Evolutionary conservation across 2,888 invertebrate species (phyloP).

Genomic region (Boloria selene): DNA sequence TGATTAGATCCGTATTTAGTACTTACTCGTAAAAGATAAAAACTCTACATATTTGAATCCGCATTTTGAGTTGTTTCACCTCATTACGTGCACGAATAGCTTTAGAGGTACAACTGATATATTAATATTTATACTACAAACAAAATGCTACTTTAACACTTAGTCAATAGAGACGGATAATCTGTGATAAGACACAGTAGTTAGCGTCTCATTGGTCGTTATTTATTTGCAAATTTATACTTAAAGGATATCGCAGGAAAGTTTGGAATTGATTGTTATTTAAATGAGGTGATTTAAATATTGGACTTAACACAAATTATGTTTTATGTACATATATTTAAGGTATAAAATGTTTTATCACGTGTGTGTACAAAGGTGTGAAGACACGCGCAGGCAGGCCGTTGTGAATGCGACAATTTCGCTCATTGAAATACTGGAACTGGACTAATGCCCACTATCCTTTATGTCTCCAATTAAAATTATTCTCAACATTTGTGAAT

Average conservation of each 20-base stretch:
- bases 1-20: slow-evolving; percentile 44
- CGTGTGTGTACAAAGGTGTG: slow-evolving; percentile 57
- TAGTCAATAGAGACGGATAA: slow-evolving; percentile 27
- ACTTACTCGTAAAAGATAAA: slow-evolving; percentile 50
- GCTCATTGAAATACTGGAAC: slow-evolving; percentile 67
- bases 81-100: slow-evolving; percentile 74
- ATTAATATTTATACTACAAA: slow-evolving; percentile 36
- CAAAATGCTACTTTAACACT: slow-evolving; percentile 31
- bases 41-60: slow-evolving; percentile 53
- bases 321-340: slow-evolving; percentile 38
- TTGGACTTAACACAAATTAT: slow-evolving; percentile 38
- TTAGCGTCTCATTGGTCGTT: slow-evolving; percentile 49
- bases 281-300: slow-evolving; percentile 44
- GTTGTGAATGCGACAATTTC: slow-evolving; percentile 72
- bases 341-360: slow-evolving; percentile 42
- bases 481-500: slow-evolving; percentile 51
- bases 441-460: slow-evolving; percentile 66
- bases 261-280: slow-evolving; percentile 68
- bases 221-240: slow-evolving; percentile 69
- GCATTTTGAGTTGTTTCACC: slow-evolving; percentile 73
- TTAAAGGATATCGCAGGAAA: slow-evolving; percentile 65
- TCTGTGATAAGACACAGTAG: slow-evolving; percentile 36
- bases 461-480: slow-evolving; percentile 73
- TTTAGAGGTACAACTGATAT: slow-evolving; percentile 46
- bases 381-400: slow-evolving; percentile 59